Evolutionary conservation across 2,113 vertebrate genomes (phyloP).

Genomic region (Anser cygnoides): DNA sequence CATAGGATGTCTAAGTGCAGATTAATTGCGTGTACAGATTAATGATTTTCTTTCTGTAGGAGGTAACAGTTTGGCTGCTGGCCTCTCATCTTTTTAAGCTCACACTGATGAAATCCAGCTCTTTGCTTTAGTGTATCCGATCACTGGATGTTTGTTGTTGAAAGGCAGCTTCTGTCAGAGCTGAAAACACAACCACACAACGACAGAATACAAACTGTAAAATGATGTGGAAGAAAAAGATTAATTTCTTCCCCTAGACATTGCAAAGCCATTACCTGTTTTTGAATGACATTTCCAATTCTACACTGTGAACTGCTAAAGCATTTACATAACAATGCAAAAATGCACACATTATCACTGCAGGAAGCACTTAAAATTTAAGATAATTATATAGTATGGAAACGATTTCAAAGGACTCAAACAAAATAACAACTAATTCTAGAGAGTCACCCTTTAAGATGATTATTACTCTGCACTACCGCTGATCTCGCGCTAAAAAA

Average conservation of each 20-base stretch:
- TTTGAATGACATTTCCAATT: slow-evolving; percentile 68
- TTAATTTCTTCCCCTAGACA: slow-evolving; percentile 44
- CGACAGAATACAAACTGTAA: slow-evolving; percentile 8
- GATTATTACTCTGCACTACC: slow-evolving; percentile 53
- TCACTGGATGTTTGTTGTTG: background rate
- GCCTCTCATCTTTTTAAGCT: background rate
- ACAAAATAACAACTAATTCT: slow-evolving; percentile 76
- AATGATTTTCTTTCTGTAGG: background rate
- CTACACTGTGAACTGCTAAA: slow-evolving; percentile 20
- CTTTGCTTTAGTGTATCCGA: background rate
- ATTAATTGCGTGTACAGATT: background rate
- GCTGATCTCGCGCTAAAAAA: slow-evolving; percentile 60
- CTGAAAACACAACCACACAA: background rate
- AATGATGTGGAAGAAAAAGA: background rate
- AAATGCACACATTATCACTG: slow-evolving; percentile 72
- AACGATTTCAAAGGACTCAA: slow-evolving; percentile 68
- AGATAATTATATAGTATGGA: slow-evolving; percentile 74
- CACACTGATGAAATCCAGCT: background rate
- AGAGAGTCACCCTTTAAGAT: slow-evolving; percentile 70
- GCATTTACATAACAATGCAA: slow-evolving; percentile 73
- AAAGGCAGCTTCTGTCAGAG: background rate
- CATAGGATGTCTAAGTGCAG: background rate
- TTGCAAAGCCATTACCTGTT: slow-evolving; percentile 54
- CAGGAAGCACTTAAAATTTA: slow-evolving; percentile 76
- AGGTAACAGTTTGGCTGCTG: background rate